Percentiles rank a stretch among this genome's conserved stretches.
These are phyloP conservation scores for Oophaga sylvatica DNA, from an alignment of 2,797 vertebrate genomes.

Conservation along the genomic window DNA sequence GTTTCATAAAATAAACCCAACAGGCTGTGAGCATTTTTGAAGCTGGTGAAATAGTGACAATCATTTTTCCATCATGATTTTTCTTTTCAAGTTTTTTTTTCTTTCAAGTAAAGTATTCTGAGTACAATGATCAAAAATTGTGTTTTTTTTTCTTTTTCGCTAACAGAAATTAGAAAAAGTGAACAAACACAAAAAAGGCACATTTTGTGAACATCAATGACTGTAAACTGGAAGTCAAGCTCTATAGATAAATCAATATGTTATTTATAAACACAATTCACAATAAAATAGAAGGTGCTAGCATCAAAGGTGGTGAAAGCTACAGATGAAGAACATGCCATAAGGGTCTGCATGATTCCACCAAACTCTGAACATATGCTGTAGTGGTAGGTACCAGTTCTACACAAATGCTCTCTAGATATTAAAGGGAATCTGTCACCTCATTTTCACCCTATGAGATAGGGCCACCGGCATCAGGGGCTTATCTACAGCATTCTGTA, in stretches of 20 bases:
- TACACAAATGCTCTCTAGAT: too few species aligned
- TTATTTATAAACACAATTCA: too few species aligned
- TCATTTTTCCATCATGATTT: constrained; percentile 24
- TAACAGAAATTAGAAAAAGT: background rate
- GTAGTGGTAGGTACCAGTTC: too few species aligned
- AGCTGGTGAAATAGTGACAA: constrained; percentile 25
- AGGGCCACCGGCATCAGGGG: too few species aligned
- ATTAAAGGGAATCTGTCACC: too few species aligned
- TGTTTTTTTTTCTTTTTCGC: background rate
- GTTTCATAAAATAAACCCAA: constrained; percentile 34
- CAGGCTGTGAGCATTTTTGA: constrained; percentile 28
- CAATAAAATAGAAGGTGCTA: too few species aligned
- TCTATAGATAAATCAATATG: background rate
- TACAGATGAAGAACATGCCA: too few species aligned
- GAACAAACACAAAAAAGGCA: background rate
- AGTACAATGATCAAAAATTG: background rate
- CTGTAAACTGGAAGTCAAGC: background rate
- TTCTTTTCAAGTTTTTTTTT: background rate
- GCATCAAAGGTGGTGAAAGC: too few species aligned
- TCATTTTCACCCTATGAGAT: too few species aligned
- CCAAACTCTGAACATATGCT: too few species aligned
- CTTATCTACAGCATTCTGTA: too few species aligned
- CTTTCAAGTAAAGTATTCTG: constrained; percentile 7
- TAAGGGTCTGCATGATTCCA: too few species aligned
- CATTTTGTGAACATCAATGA: background rate